Evolutionary conservation across 2,113 vertebrate species (phyloP).

Genomic region (Thinocorus orbignyianus): DNA sequence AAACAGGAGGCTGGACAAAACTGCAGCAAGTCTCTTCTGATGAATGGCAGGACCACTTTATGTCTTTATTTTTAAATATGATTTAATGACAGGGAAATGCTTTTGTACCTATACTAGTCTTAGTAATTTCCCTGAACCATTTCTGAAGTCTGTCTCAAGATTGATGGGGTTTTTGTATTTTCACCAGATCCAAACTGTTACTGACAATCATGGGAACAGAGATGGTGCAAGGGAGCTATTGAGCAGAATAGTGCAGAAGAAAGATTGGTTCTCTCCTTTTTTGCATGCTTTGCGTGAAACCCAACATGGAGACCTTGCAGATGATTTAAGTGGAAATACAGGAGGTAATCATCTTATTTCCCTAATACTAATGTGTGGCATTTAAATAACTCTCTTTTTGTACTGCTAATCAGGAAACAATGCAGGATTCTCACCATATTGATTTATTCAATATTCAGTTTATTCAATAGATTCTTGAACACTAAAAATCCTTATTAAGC

Average conservation of each 20-base stretch:
- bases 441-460: no score
- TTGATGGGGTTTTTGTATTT: background rate
- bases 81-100: background rate
- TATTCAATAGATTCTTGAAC: background rate
- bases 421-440: background rate
- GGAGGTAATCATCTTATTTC: conserved; percentile 57
- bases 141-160: background rate
- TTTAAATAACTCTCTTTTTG: background rate
- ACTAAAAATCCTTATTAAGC: background rate
- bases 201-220: conserved; percentile 45
- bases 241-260: conserved; percentile 80
- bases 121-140: background rate
- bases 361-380: background rate
- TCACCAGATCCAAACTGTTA: conserved; percentile 73
- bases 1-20: background rate
- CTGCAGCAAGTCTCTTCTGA: background rate
- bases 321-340: conserved; percentile 72
- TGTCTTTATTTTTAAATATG: background rate
- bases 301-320: conserved; percentile 63
- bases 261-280: conserved; percentile 87
- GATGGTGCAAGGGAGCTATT: conserved; percentile 82
- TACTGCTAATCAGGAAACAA: background rate
- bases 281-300: conserved; percentile 73
- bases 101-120: background rate
- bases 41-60: background rate